These are phyloP conservation scores for Globodera ellingtonae DNA, from an alignment of 1,140 invertebrate genomes.

Conservation along the genomic window DNA sequence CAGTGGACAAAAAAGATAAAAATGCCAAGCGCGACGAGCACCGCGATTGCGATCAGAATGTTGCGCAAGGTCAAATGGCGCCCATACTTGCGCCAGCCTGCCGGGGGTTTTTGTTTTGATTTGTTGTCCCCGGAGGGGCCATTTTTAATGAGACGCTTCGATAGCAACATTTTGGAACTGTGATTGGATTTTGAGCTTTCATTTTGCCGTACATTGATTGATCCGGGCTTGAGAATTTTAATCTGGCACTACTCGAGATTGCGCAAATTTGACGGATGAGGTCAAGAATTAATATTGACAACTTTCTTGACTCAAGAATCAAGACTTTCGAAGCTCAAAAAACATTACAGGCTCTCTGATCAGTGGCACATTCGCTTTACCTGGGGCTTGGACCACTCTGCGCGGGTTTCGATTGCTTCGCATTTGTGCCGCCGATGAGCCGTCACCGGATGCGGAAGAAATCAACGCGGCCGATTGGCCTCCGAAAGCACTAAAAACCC, in stretches of 20 bases:
- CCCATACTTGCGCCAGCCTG: background rate
- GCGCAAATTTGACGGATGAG: too few species aligned
- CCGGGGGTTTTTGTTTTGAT: background rate
- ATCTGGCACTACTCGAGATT: too few species aligned
- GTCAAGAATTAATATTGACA: too few species aligned
- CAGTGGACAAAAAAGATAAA: conserved; percentile 13
- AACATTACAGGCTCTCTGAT: background rate
- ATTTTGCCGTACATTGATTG: too few species aligned
- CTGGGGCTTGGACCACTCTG: background rate
- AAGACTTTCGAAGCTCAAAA: background rate
- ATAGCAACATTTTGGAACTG: too few species aligned
- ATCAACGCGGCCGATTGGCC: conserved; percentile 9
- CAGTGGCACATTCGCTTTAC: background rate
- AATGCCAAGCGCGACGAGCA: background rate
- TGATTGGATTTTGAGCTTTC: too few species aligned
- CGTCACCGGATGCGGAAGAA: background rate
- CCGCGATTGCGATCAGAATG: conserved; percentile 1
- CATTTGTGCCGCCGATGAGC: background rate
- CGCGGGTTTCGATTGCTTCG: background rate
- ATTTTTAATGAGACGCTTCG: too few species aligned
- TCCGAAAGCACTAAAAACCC: conserved; percentile 20
- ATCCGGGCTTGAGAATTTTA: too few species aligned
- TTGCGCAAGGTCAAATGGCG: conserved; percentile 24
- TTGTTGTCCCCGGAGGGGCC: too few species aligned
- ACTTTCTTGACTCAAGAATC: background rate